phyloP scores from a whole-genome alignment of 1,140 invertebrate species.

The Phthorimaea operculella region DNA sequence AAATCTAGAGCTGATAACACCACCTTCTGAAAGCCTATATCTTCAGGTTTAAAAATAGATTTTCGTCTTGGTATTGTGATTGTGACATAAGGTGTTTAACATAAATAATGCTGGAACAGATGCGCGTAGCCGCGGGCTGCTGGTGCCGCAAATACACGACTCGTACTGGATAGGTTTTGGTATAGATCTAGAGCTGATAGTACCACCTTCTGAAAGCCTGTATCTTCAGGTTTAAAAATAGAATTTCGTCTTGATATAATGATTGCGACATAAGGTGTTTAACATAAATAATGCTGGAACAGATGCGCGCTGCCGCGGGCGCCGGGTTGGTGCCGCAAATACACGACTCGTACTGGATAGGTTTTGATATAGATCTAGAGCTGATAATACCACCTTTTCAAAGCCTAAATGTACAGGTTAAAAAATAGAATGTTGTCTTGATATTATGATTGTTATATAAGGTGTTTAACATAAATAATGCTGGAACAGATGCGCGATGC shows the following conservation, averaged over 20 bases:
- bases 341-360: constrained; percentile 39
- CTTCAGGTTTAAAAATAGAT: constrained; percentile 46
- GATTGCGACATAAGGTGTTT: constrained; percentile 68
- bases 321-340: too few species aligned
- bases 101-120: constrained; percentile 66
- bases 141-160: constrained; percentile 52
- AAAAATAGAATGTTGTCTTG: constrained; percentile 46
- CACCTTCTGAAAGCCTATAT: too few species aligned
- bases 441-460: constrained; percentile 65
- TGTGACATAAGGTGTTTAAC: constrained; percentile 68
- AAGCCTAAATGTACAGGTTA: too few species aligned
- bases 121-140: constrained; percentile 58
- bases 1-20: constrained; percentile 37
- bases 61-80: constrained; percentile 51
- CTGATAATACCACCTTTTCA: too few species aligned
- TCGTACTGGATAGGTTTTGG: constrained; percentile 32
- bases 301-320: too few species aligned
- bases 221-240: constrained; percentile 43
- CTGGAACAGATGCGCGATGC: constrained; percentile 61
- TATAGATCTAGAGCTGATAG: constrained; percentile 35
- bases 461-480: constrained; percentile 68
- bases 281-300: constrained; percentile 66
- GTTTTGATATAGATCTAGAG: constrained; percentile 31
- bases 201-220: too few species aligned
- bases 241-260: constrained; percentile 48